Percentiles rank a stretch among this genome's conserved stretches.
phyloP scores from a whole-genome alignment of 2,888 invertebrate species.

The Hanleya hanleyi region DNA sequence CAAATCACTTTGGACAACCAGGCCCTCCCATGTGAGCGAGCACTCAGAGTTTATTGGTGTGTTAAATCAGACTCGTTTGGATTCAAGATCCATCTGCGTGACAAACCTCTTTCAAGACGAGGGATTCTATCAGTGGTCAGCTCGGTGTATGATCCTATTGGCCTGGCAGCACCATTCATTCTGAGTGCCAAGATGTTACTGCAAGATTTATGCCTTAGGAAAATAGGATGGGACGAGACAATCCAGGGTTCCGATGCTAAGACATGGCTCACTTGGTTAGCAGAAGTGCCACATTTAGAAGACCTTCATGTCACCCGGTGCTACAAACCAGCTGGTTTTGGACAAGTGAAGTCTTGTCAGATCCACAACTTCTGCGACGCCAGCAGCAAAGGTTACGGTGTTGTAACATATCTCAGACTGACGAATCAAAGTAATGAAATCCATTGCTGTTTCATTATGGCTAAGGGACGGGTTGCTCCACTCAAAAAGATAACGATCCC shows the following conservation, averaged over 20 bases:
- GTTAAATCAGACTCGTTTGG: too few relatives aligned
- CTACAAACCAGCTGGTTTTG: not conserved
- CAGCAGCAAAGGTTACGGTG: not conserved
- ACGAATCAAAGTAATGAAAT: not conserved
- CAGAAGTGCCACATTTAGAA: not conserved
- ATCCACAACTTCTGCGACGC: not conserved
- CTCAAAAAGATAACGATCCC: not conserved
- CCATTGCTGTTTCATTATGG: not conserved
- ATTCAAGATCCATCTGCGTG: not conserved
- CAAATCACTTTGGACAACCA: constrained; percentile 3
- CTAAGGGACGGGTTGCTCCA: not conserved
- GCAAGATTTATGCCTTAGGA: not conserved
- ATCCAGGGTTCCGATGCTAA: not conserved
- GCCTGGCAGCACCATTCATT: not conserved
- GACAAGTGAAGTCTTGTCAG: not conserved
- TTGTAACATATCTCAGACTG: not conserved
- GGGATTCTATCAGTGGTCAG: not conserved
- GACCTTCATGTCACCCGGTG: not conserved
- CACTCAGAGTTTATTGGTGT: not conserved
- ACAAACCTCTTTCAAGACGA: not conserved
- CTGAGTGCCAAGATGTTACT: not conserved
- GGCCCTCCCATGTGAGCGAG: not conserved
- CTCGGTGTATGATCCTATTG: not conserved
- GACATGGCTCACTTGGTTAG: not conserved
- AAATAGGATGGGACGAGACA: constrained; percentile 4